Conservation (phyloP, 1,140 invertebrate species). For the Musca vetustissima region DNA sequence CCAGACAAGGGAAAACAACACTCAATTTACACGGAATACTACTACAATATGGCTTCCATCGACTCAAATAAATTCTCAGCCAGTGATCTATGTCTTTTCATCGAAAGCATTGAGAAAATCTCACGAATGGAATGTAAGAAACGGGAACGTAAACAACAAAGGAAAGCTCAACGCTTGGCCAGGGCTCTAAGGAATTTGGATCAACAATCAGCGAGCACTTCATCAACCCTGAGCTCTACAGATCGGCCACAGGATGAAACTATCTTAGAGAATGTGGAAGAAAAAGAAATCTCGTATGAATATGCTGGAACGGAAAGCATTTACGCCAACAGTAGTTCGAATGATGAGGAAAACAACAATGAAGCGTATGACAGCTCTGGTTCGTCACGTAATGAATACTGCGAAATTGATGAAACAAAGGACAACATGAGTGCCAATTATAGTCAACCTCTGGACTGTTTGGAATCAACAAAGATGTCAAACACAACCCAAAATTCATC, state of each 20-base stretch:
- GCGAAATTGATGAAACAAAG: too few relatives aligned
- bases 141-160: not conserved
- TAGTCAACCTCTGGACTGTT: too few relatives aligned
- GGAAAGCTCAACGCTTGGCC: not conserved
- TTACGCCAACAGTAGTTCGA: too few relatives aligned
- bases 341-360: too few relatives aligned
- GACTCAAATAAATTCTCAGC: not conserved
- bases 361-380: too few relatives aligned
- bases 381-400: too few relatives aligned
- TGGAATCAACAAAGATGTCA: too few relatives aligned
- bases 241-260: not conserved
- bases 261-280: not conserved
- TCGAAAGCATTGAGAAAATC: slow-evolving; percentile 11
- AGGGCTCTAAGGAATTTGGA: not conserved
- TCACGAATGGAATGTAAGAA: not conserved
- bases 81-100: not conserved
- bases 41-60: not conserved
- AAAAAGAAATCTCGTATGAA: not conserved
- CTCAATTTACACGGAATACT: too few relatives aligned
- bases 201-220: not conserved
- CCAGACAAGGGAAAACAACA: too few relatives aligned
- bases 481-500: too few relatives aligned
- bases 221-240: not conserved
- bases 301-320: too few relatives aligned
- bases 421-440: too few relatives aligned